These are phyloP conservation scores for Acyrthosiphon pisum DNA, from an alignment of 1,140 invertebrate species.

Conservation along the genomic window DNA sequence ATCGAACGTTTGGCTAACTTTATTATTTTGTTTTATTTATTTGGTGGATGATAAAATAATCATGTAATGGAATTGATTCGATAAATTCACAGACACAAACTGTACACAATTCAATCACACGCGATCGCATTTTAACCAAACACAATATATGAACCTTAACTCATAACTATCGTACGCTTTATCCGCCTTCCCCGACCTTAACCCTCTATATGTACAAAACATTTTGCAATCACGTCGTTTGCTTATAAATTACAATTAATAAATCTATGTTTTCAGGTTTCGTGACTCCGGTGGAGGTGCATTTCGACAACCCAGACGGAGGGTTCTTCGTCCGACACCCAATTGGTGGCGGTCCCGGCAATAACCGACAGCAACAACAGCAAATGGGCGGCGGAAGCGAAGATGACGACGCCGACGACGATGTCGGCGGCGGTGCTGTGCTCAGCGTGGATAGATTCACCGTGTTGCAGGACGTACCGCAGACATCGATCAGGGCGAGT, in stretches of 20 bases:
- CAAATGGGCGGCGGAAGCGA: slow-evolving; percentile 60
- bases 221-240: background rate
- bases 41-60: background rate
- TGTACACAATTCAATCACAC: background rate
- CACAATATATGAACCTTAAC: background rate
- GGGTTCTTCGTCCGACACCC: slow-evolving; percentile 87
- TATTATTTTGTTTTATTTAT: background rate
- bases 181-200: background rate
- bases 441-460: slow-evolving; percentile 83
- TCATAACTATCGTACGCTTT: background rate
- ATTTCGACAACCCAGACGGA: slow-evolving; percentile 88
- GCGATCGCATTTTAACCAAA: background rate
- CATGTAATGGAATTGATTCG: background rate
- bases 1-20: background rate
- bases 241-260: background rate
- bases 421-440: slow-evolving; percentile 64
- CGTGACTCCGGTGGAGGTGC: slow-evolving; percentile 74
- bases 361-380: slow-evolving; percentile 64
- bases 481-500: slow-evolving; percentile 84
- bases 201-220: background rate
- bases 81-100: background rate
- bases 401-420: background rate
- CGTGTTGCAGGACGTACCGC: slow-evolving; percentile 84
- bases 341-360: slow-evolving; percentile 61
- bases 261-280: slow-evolving; percentile 43